phyloP scores from a whole-genome alignment of 1,140 invertebrate genomes.

The Aleiodes sp. region DNA sequence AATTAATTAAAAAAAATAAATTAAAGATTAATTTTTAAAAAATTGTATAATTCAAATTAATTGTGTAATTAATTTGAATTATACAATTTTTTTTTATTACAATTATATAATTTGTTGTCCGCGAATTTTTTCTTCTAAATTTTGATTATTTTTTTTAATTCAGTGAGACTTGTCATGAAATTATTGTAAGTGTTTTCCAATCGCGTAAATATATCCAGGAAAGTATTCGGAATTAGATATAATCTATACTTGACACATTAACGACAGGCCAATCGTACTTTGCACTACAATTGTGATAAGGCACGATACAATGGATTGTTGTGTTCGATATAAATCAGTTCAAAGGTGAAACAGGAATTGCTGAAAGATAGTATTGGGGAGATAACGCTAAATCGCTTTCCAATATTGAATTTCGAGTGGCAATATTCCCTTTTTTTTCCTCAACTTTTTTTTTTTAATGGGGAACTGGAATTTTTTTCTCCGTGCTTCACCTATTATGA shows the following conservation, averaged over 20 bases:
- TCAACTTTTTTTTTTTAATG: not conserved
- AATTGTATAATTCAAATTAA: no score
- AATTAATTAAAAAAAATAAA: no score
- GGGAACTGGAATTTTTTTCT: no score
- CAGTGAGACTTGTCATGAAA: no score
- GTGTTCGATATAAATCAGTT: not conserved
- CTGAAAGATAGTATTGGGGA: not conserved
- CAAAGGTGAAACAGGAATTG: not conserved
- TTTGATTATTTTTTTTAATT: no score
- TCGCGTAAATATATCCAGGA: not conserved
- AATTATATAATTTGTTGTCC: no score
- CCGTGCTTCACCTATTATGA: no score
- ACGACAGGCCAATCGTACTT: conserved; percentile 32
- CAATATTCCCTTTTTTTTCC: not conserved
- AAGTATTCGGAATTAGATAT: not conserved
- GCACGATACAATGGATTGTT: not conserved
- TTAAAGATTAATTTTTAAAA: no score
- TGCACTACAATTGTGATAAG: conserved; percentile 23
- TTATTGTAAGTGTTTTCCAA: no score
- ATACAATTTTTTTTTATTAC: no score
- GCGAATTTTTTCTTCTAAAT: no score
- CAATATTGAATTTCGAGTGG: not conserved
- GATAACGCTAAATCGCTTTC: not conserved
- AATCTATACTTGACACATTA: conserved; percentile 7
- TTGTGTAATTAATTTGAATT: no score